A percentile compares a stretch with the other conserved stretches of the same genome.
Evolutionary conservation across 2,888 invertebrate genomes (phyloP).

Genomic region (Cosmorhoe ocellata): DNA sequence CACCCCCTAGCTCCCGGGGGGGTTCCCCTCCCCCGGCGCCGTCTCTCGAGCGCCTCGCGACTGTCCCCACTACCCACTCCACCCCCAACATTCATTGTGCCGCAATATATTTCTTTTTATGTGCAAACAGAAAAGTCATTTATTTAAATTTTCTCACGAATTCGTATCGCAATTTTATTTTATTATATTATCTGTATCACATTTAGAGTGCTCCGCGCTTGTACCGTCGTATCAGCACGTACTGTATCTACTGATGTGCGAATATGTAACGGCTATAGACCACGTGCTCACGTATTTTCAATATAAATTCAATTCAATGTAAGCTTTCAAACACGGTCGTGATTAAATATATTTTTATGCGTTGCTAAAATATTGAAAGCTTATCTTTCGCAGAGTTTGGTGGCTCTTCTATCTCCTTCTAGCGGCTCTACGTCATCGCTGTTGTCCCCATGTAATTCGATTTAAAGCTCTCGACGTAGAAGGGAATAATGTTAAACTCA

Average conservation of each 20-base stretch:
- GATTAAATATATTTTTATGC: conserved; percentile 36
- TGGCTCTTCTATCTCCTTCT: conserved; percentile 41
- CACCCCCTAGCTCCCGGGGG: conserved; percentile 66
- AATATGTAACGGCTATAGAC: conserved; percentile 35
- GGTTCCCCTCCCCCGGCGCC: conserved; percentile 47
- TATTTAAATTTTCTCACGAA: conserved; percentile 83
- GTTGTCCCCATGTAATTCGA: conserved; percentile 76
- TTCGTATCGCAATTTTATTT: conserved; percentile 82
- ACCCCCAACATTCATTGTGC: conserved; percentile 81
- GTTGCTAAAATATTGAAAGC: conserved; percentile 25
- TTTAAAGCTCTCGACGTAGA: conserved; percentile 74
- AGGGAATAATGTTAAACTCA: conserved; percentile 76
- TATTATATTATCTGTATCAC: conserved; percentile 81
- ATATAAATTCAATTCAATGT: conserved; percentile 31
- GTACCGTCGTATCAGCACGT: conserved; percentile 51
- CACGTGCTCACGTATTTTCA: conserved; percentile 30
- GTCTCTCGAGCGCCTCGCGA: conserved; percentile 68
- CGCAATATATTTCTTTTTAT: conserved; percentile 83
- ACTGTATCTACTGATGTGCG: conserved; percentile 29
- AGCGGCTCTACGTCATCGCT: conserved; percentile 55
- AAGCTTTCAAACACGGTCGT: conserved; percentile 38
- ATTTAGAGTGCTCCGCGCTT: conserved; percentile 71
- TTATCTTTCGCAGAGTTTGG: conserved; percentile 19
- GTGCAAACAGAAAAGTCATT: conserved; percentile 83
- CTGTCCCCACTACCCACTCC: conserved; percentile 67